A percentile compares a stretch with the other conserved stretches of the same genome.
These are phyloP conservation scores for Aix galericulata DNA, from an alignment of 2,113 vertebrate genomes.

Conservation along the genomic window DNA sequence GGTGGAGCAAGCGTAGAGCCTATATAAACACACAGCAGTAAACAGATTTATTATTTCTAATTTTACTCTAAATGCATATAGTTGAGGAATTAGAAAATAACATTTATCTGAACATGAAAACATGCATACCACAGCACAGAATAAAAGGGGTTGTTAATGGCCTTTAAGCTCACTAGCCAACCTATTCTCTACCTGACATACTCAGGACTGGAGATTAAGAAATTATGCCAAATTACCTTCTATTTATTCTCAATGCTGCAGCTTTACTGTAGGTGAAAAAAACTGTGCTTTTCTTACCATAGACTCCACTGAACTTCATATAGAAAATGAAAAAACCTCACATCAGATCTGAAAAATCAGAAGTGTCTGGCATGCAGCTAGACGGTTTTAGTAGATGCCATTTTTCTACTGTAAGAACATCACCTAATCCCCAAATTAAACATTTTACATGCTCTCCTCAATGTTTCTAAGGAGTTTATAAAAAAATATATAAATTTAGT, in stretches of 20 bases:
- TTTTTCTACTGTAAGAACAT: not conserved
- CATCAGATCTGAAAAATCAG: not conserved
- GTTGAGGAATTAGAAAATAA: not conserved
- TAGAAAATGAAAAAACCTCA: not conserved
- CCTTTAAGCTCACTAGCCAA: not conserved
- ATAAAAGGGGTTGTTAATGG: accelerated
- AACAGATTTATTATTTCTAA: not conserved
- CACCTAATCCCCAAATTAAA: not conserved
- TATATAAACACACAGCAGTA: not conserved
- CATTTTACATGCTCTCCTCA: not conserved
- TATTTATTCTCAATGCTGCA: not conserved
- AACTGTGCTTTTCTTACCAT: not conserved
- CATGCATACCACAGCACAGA: not conserved
- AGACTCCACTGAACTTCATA: not conserved
- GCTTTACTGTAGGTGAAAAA: not conserved
- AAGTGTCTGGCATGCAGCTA: not conserved
- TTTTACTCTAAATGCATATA: not conserved
- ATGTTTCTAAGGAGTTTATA: not conserved
- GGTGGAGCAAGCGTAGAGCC: not conserved
- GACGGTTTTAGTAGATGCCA: not conserved
- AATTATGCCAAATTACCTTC: not conserved
- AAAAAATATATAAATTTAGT: not conserved
- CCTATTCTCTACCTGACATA: not conserved
- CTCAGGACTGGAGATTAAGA: not conserved
- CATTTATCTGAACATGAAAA: not conserved